Percentiles rank a stretch among this genome's conserved stretches.
Evolutionary conservation across 2,113 vertebrate genomes (phyloP).

Genomic region (Oxyura jamaicensis): DNA sequence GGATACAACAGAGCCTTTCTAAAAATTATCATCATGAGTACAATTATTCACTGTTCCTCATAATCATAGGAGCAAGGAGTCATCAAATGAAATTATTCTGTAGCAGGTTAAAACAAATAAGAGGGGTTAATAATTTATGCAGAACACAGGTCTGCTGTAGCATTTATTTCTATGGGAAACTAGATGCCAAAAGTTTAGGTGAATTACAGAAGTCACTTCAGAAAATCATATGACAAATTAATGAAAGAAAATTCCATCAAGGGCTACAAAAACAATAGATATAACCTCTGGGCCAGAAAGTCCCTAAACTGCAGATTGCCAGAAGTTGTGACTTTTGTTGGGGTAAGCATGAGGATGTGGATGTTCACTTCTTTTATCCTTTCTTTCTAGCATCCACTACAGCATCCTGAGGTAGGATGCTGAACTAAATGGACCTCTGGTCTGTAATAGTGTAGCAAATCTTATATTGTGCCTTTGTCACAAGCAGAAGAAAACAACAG

Average conservation of each 20-base stretch:
- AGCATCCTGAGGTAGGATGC: not conserved
- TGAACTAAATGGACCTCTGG: not conserved
- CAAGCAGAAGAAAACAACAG: not conserved
- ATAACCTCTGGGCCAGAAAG: not conserved
- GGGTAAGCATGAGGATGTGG: not conserved
- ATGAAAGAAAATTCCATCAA: conserved; percentile 4
- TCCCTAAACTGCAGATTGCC: not conserved
- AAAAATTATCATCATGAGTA: not conserved
- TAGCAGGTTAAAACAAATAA: conserved; percentile 8
- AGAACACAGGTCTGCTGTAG: not conserved
- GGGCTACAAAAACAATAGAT: not conserved
- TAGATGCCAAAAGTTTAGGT: not conserved
- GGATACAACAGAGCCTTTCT: not conserved
- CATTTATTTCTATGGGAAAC: not conserved
- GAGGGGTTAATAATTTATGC: not conserved
- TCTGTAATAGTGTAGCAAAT: not conserved
- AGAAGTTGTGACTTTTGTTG: not conserved
- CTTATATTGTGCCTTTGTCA: not conserved
- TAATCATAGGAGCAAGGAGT: not conserved
- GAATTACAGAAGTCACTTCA: not conserved
- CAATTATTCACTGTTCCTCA: not conserved
- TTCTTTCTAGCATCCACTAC: not conserved
- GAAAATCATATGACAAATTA: conserved; percentile 13
- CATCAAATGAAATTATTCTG: not conserved
- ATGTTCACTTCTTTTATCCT: not conserved